Conservation (phyloP, 2,113 vertebrate species). For the Acrocephalus arundinaceus region DNA sequence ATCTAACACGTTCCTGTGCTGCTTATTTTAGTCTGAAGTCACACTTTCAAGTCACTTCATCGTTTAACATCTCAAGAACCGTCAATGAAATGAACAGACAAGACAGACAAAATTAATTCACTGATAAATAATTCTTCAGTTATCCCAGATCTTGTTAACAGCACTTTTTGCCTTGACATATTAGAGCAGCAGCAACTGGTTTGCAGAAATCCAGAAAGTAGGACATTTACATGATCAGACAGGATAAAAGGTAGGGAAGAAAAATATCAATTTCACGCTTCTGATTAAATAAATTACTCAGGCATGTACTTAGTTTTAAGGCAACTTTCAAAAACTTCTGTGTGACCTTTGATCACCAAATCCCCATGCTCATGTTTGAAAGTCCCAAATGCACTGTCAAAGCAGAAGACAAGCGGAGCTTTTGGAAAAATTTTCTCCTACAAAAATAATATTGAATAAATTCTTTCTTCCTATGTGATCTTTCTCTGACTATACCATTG, state of each 20-base stretch:
- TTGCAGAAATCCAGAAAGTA: background rate
- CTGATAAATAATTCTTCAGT: background rate
- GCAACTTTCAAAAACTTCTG: background rate
- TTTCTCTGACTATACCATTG: background rate
- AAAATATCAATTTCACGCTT: background rate
- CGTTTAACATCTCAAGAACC: background rate
- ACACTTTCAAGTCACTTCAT: background rate
- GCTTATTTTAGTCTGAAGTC: background rate
- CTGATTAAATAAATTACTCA: background rate
- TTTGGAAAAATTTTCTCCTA: background rate
- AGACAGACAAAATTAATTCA: background rate
- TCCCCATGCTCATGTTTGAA: rapidly evolving
- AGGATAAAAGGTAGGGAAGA: background rate
- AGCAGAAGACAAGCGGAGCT: background rate
- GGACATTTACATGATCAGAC: background rate
- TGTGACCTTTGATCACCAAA: background rate
- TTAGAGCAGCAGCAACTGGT: background rate
- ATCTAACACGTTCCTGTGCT: background rate
- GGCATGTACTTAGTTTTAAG: background rate
- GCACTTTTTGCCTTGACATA: background rate
- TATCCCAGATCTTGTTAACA: background rate
- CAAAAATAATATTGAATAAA: background rate
- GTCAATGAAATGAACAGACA: background rate
- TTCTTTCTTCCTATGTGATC: background rate
- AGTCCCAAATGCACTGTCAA: background rate